Base-by-base conservation (phyloP, 92 coral and sea anemone species). In the Phymanthus crucifer region DNA sequence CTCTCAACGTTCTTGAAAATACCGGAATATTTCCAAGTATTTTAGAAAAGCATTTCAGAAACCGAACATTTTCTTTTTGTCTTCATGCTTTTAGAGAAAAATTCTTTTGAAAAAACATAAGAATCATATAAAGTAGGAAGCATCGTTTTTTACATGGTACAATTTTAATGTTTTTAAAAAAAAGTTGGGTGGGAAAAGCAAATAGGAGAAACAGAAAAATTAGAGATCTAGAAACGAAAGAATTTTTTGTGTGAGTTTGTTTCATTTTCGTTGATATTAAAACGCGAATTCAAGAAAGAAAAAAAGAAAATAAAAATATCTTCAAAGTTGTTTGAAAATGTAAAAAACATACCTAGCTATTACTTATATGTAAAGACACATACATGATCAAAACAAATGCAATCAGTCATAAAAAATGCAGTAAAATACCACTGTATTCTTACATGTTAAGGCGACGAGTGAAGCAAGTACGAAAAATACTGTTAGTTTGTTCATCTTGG, bases 371-470 rank as follows among this genome's bases (percentile, higher is more conserved):
- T 10, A 43, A 43, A 43, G 48, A 9, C 13, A 43, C 10, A 2
- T 7, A n/a, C n/a, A n/a, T n/a, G n/a, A n/a, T n/a, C n/a, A 43
- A 43, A 11, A 11, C 10, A 43, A 43, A 43, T 0, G 16, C 48
- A 43, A 10, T 43, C 48, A 10, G 16, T 43, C n/a, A n/a, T n/a
- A n/a, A n/a, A n/a, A n/a, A n/a, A n/a, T n/a, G n/a, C n/a, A n/a
- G 24, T 3, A 24, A 36, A 48, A 67, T 1, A 3, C 1, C 8
- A 4, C 23, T 34, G 29, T n/a, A 37, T 56, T 58, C 90, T 87
- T 57, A 87, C 90, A 78, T 40, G 90, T 34, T 33, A 87, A 66
- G 21, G 87, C 84, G 73, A 87, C 11, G 72, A 77, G 72, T 21
- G 90, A 38, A 36, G 87, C 84, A n/a, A 87, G 81, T 32, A 83